These are phyloP conservation scores for Cuniculus paca DNA, from an alignment of 2,797 vertebrate species.

Conservation along the genomic window DNA sequence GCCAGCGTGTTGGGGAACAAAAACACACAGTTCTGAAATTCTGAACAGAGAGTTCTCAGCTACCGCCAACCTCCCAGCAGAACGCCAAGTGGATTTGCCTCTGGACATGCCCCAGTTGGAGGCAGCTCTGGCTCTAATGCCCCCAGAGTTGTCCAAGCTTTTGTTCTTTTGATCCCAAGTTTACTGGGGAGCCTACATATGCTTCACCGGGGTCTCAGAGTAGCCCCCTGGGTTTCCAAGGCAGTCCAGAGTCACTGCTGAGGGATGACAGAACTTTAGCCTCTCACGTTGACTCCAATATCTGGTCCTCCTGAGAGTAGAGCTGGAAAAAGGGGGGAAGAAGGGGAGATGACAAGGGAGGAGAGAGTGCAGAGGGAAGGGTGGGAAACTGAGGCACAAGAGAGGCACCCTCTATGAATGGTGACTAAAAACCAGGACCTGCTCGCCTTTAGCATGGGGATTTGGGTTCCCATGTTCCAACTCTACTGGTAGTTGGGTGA, in stretches of 20 bases:
- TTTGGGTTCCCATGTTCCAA: rapidly evolving
- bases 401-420: neutral
- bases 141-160: neutral
- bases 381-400: neutral
- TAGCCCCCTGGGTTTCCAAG: neutral
- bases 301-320: neutral
- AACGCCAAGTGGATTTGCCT: neutral
- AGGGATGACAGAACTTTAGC: rapidly evolving
- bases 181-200: neutral
- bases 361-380: rapidly evolving
- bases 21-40: rapidly evolving
- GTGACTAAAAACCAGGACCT: no score
- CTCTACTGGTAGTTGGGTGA: no score
- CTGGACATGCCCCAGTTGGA: rapidly evolving
- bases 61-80: rapidly evolving
- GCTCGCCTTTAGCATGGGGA: neutral
- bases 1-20: rapidly evolving
- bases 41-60: neutral
- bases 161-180: neutral
- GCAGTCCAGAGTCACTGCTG: neutral
- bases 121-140: neutral
- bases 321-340: rapidly evolving
- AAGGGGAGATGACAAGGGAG: neutral
- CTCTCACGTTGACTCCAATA: neutral
- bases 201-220: rapidly evolving